Base-by-base conservation (phyloP, 2,797 vertebrate genomes). In the Paratrypauchen microcephalus region DNA sequence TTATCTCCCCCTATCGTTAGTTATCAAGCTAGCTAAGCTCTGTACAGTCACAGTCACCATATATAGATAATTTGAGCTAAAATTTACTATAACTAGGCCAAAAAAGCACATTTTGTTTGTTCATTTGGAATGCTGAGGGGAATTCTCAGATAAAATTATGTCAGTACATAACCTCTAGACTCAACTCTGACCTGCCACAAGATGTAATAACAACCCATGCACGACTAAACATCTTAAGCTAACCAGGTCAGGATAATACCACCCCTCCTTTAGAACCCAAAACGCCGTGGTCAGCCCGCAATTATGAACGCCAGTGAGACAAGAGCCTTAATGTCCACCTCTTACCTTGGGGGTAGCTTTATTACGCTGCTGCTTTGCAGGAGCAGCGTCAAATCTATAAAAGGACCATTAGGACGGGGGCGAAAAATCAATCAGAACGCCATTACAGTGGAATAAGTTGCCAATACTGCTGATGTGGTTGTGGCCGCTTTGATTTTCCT, bases 391-490 rank as follows among this genome's bases (percentile, higher is more conserved):
- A 97, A 97, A 99, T 99, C 97, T 98, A 98, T 99, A 99, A 98
- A 98, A 97, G 94, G 95, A 97, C 97, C 97, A 99, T 99, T 99
- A 99, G 96, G 96, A 96, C 94, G 95, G 95, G 95, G 93, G 92
- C 76, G 63, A 95, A 96, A 98, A 98, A 99, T 99, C 97, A 97
- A 99, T 99, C 96, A 97, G 97, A 99, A 99, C 97, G 96, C 96
- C 97, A 99, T 99, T 99, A 99, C 98, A 98, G 96, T 96, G 93
- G 97, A 98, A 98, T 99, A 99, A 97, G 96, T 98, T 98, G 97
- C 97, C 97, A 97, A 98, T 99, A 98, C 97, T 99, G 97, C 97
- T 99, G 97, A 98, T 99, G 96, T 97, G 96, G 96, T 98, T 96
- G 95, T 88, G 94, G 95, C 95, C 96, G 94, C 96, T 98, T 99